phyloP scores from a whole-genome alignment of 2,888 invertebrate species.

The Lasius fuliginosus region DNA sequence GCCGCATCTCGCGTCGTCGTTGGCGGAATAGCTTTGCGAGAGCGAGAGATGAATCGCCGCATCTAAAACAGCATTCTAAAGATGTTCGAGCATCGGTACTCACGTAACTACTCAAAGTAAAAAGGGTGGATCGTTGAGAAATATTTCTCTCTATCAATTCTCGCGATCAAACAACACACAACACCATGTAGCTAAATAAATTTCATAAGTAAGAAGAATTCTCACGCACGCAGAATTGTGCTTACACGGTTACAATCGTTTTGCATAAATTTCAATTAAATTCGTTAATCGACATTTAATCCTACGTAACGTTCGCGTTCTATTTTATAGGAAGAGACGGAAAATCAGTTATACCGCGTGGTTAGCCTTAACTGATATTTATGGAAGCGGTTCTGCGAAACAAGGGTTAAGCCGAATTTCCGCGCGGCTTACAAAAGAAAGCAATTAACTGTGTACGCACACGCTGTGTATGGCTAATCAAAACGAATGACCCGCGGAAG shows the following conservation, averaged over 20 bases:
- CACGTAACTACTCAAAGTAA: neutral
- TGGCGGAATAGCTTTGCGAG: neutral
- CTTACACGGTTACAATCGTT: neutral
- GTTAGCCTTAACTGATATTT: constrained; percentile 21
- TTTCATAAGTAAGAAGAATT: neutral
- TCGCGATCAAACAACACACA: neutral
- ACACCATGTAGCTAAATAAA: neutral
- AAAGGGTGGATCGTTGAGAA: neutral
- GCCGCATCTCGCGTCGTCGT: constrained; percentile 23
- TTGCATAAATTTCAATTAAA: constrained; percentile 2
- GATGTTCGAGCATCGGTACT: neutral
- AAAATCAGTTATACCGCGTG: constrained; percentile 12
- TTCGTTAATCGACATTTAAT: neutral
- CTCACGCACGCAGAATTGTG: neutral
- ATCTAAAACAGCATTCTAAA: constrained; percentile 41
- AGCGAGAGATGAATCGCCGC: constrained; percentile 31
- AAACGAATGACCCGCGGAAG: constrained; percentile 44
- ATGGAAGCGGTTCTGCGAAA: constrained; percentile 30
- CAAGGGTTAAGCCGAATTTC: constrained; percentile 43
- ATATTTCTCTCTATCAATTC: neutral
- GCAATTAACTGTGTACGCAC: constrained; percentile 25
- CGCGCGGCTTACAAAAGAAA: constrained; percentile 34
- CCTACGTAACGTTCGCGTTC: neutral
- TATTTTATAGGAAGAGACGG: neutral
- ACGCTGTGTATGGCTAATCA: constrained; percentile 32